Evolutionary conservation across 2,113 vertebrate genomes (phyloP).

Genomic region (Plecturocebus donacophilus): DNA sequence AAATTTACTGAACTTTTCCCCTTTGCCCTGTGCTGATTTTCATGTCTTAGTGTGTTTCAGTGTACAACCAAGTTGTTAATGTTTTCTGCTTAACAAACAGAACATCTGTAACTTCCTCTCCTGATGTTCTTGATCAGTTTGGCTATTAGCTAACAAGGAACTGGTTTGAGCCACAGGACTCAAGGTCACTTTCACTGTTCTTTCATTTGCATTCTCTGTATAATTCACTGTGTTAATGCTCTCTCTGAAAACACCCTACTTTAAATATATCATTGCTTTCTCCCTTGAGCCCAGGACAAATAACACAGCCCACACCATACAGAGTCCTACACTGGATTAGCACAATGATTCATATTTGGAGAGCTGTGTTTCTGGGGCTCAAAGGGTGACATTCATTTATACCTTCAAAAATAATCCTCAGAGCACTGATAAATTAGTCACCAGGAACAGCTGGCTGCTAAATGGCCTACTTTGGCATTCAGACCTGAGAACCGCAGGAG

Average conservation of each 20-base stretch:
- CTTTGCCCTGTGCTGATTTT: slow-evolving; percentile 52
- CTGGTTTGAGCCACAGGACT: slow-evolving; percentile 36
- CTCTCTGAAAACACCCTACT: slow-evolving; percentile 55
- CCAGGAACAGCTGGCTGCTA: slow-evolving; percentile 25
- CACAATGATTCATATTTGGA: slow-evolving; percentile 52
- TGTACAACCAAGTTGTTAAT: slow-evolving; percentile 73
- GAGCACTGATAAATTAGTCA: slow-evolving; percentile 37
- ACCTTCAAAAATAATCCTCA: slow-evolving; percentile 62
- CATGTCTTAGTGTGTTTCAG: slow-evolving; percentile 41
- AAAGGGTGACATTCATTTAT: slow-evolving; percentile 61
- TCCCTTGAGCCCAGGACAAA: slow-evolving; percentile 39
- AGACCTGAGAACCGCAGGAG: not conserved
- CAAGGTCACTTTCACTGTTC: slow-evolving; percentile 74
- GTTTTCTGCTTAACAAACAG: slow-evolving; percentile 72
- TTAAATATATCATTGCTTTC: slow-evolving; percentile 65
- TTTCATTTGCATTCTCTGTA: slow-evolving; percentile 54
- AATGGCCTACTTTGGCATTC: not conserved
- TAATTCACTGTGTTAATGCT: slow-evolving; percentile 49
- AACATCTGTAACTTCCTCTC: slow-evolving; percentile 36
- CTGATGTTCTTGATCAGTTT: not conserved
- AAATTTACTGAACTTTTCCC: slow-evolving; percentile 54
- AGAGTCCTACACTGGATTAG: not conserved
- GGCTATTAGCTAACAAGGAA: slow-evolving; percentile 48
- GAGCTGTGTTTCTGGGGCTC: slow-evolving; percentile 54
- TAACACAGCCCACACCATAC: not conserved